Base-by-base conservation (phyloP, 2,113 vertebrate genomes). In the Vulpes ferrilata region DNA sequence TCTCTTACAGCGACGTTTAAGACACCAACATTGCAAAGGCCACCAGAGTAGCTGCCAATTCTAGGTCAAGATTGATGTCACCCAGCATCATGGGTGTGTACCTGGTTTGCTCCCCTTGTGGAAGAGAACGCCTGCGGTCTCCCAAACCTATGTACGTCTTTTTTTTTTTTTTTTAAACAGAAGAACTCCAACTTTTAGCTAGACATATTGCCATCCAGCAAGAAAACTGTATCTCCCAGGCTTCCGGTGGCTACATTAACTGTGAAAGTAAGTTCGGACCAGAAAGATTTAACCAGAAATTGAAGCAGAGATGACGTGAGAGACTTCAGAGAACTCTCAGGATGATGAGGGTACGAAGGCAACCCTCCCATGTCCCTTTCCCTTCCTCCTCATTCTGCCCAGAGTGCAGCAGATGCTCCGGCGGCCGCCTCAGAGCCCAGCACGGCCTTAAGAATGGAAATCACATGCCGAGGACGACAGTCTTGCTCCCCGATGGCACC, bases 221-320 rank as follows among this genome's bases (percentile, higher is more conserved):
- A n/a, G 82, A 87, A 95, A 62, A 79, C 1, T 35, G 0, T 74
- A 22, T 69, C 67, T 95, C 17, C 60, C 19, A 85, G 32, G 27
- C 32, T 79, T 55, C 71, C 86, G 90, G 48, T 2, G 64, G 80
- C n/a, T 80, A 65, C 13, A 80, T 35, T 13, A 92, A 64, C 23
- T 82, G 10, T 43, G 57, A 74, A 97, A 95, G 19, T 53, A 82
- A 89, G 30, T 88, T 93, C 55, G 89, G 35, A 32, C 8, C 43
- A 38, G 32, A 19, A 25, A 74, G 17, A 82, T 35, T 85, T 38
- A 84, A 62, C 9, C 38, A 53, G 2, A 94, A 94, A 82, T 32
- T 85, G n/a, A 84, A 62, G 11, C 38, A 53, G 2, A 94, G 93
- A 88, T 94, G 27, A 38, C 92, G 3, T 19, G 1, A 35, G 48